phyloP scores from a whole-genome alignment of 2,888 invertebrate species.

The Epinotia demarniana region DNA sequence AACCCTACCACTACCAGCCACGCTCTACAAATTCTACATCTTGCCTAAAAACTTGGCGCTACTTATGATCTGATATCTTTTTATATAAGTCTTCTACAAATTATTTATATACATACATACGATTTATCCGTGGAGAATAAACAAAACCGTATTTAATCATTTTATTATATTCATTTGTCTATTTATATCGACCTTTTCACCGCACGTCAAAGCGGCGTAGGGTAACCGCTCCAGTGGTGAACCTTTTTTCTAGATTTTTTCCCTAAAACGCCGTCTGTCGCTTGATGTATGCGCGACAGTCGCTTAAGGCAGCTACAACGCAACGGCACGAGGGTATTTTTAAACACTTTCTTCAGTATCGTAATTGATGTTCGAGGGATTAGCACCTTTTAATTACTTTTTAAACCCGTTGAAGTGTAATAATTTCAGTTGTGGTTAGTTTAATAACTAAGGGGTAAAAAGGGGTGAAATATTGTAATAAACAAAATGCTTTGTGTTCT shows the following conservation, averaged over 20 bases:
- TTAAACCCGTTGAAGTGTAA: constrained; percentile 39
- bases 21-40: too few relatives aligned
- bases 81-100: too few relatives aligned
- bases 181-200: not conserved
- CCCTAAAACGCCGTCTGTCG: constrained; percentile 34
- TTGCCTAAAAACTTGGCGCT: too few relatives aligned
- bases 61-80: too few relatives aligned
- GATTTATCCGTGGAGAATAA: not conserved
- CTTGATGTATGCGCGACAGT: constrained; percentile 22
- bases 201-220: not conserved
- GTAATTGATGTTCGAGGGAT: constrained; percentile 39
- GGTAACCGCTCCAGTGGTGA: constrained; percentile 26
- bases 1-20: too few relatives aligned
- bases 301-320: constrained; percentile 18
- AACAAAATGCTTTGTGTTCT: not conserved
- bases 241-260: constrained; percentile 30
- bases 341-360: constrained; percentile 44
- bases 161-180: not conserved
- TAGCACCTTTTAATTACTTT: constrained; percentile 41
- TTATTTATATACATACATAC: too few relatives aligned
- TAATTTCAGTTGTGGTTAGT: constrained; percentile 9
- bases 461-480: not conserved
- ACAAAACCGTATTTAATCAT: not conserved
- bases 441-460: constrained; percentile 9
- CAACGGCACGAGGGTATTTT: constrained; percentile 41